phyloP scores from a whole-genome alignment of 53 echinoderm and acorn worm genomes.

The Mesocentrotus franciscanus region DNA sequence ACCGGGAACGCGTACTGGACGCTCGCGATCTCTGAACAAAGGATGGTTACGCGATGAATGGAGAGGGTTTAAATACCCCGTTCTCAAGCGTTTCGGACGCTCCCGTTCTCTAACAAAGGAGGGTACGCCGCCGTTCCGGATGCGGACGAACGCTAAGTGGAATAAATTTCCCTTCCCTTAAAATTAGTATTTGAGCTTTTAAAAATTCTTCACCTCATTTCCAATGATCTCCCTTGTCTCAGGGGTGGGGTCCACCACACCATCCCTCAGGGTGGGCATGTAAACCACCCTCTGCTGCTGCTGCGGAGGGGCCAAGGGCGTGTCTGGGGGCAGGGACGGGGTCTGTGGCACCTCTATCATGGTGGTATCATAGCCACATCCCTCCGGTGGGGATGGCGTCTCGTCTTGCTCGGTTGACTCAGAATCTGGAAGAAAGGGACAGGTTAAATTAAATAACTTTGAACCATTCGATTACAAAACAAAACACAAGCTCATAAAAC shows the following conservation, averaged over 20 bases:
- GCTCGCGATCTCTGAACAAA: no score
- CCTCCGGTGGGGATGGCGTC: constrained; percentile 77
- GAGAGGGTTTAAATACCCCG: no score
- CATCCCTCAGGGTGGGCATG: constrained; percentile 95
- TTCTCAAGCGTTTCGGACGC: no score
- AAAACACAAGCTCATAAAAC: no score
- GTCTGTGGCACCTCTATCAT: constrained; percentile 46
- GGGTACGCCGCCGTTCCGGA: no score
- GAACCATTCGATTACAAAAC: not conserved
- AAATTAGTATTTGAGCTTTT: not conserved
- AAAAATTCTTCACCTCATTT: constrained; percentile 71
- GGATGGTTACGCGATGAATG: no score
- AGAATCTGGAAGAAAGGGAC: constrained; percentile 22
- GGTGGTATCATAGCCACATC: constrained; percentile 56
- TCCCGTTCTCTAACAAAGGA: no score
- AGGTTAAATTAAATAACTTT: not conserved
- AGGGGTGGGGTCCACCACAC: constrained; percentile 79
- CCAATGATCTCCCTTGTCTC: constrained; percentile 82
- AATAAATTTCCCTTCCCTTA: no score
- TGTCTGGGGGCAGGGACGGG: constrained; percentile 52
- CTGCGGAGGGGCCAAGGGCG: constrained; percentile 26
- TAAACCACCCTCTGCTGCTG: constrained; percentile 78
- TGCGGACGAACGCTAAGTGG: no score
- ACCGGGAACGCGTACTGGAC: no score
- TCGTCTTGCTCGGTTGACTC: constrained; percentile 86